These are phyloP conservation scores for Arion vulgaris DNA, from an alignment of 1,140 invertebrate genomes.

Conservation along the genomic window DNA sequence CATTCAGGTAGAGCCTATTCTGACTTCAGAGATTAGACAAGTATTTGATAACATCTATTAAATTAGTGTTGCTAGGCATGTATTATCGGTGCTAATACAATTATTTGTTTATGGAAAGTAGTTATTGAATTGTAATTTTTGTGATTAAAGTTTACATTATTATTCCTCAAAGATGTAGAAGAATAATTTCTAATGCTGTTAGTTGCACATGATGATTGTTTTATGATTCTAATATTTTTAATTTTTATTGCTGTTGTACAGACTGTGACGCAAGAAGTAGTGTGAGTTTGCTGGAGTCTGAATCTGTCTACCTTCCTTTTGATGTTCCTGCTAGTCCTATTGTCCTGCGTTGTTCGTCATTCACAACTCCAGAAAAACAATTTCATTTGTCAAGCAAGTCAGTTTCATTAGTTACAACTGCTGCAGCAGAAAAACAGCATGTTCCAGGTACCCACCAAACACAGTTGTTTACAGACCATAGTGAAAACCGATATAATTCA, in stretches of 20 bases:
- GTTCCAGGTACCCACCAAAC: constrained; percentile 25
- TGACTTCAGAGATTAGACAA: no score
- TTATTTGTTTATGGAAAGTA: no score
- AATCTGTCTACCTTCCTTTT: constrained; percentile 64
- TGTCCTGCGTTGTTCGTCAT: constrained; percentile 48
- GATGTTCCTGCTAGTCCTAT: constrained; percentile 48
- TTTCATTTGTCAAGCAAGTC: constrained; percentile 38
- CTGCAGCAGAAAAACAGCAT: constrained; percentile 28
- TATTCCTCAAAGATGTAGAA: no score
- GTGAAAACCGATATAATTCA: neutral
- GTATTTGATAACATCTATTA: no score
- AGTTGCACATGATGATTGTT: no score
- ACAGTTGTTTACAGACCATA: neutral
- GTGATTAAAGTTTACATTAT: no score
- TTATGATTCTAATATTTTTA: no score
- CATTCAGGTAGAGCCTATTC: no score
- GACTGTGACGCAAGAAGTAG: constrained; percentile 60
- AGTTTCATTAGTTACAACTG: neutral
- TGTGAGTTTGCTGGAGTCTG: constrained; percentile 63
- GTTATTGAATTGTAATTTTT: no score
- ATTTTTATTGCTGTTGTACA: constrained; percentile 21
- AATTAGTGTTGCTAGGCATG: no score
- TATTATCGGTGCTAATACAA: no score
- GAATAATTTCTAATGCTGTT: no score
- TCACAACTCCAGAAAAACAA: constrained; percentile 53